Conservation (phyloP, 2,797 vertebrate genomes). For the Gambelia wislizenii region DNA sequence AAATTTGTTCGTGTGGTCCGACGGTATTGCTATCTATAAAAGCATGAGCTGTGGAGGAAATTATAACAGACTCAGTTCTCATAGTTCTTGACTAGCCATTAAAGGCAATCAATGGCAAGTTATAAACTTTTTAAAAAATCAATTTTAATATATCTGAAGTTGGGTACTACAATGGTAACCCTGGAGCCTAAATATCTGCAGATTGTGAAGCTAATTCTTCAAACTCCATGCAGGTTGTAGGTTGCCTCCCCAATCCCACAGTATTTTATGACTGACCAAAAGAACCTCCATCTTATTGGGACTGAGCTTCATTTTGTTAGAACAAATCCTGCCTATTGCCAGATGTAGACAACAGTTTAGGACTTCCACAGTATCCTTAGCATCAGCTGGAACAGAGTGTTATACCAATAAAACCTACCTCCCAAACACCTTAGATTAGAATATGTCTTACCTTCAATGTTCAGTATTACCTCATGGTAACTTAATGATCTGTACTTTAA, state of each 20-base stretch:
- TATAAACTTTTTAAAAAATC: not conserved
- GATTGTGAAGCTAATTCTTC: not conserved
- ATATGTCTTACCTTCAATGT: conserved; percentile 32
- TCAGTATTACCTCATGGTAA: conserved; percentile 45
- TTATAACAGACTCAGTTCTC: not conserved
- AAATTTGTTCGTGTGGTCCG: too few species aligned
- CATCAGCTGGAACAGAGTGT: not conserved
- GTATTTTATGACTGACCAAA: not conserved
- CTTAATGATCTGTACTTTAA: conserved; percentile 55
- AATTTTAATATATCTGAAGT: not conserved
- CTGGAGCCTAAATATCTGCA: not conserved
- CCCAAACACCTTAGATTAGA: not conserved
- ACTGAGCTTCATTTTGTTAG: not conserved
- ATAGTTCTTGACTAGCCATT: not conserved
- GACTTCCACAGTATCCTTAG: not conserved
- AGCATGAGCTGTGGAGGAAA: conserved; percentile 5
- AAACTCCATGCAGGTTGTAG: not conserved
- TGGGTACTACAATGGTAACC: not conserved
- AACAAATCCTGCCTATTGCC: not conserved
- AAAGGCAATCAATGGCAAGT: not conserved
- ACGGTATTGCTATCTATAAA: not conserved
- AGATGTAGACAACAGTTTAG: not conserved
- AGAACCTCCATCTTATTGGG: not conserved
- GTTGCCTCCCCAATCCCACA: not conserved
- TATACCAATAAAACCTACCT: not conserved